phyloP scores from a whole-genome alignment of 2,888 invertebrate species.

The Trichogramma dendrolimi region DNA sequence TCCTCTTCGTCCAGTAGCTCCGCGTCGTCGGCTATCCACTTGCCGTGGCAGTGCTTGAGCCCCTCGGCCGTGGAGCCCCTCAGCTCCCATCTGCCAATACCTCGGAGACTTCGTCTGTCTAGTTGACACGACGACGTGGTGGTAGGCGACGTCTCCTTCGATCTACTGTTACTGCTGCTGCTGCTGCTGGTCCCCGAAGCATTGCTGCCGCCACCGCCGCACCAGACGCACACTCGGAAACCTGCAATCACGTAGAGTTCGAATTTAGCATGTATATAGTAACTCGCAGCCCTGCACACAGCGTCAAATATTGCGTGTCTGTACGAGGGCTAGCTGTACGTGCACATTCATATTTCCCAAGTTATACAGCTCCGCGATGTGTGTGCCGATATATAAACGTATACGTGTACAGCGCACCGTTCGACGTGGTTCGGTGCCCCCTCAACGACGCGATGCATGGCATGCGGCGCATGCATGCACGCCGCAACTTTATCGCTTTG shows the following conservation, averaged over 20 bases:
- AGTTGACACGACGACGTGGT: constrained; percentile 1
- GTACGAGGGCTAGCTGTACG: too few relatives aligned
- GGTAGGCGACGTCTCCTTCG: neutral
- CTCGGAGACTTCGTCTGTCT: constrained; percentile 11
- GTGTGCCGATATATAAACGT: too few relatives aligned
- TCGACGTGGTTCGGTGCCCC: too few relatives aligned
- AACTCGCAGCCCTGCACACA: neutral
- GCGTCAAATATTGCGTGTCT: too few relatives aligned
- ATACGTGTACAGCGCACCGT: too few relatives aligned
- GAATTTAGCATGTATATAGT: neutral
- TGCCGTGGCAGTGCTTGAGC: constrained; percentile 25
- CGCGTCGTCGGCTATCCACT: constrained; percentile 18
- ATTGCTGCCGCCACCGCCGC: neutral
- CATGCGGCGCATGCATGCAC: too few relatives aligned
- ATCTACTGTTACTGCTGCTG: neutral
- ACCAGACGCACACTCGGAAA: constrained; percentile 24
- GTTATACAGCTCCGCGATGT: too few relatives aligned
- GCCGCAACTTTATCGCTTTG: too few relatives aligned
- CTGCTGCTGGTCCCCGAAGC: too few relatives aligned
- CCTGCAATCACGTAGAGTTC: constrained; percentile 11
- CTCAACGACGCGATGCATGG: too few relatives aligned
- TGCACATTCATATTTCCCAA: too few relatives aligned
- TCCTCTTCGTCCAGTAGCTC: constrained; percentile 1
- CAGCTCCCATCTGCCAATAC: constrained; percentile 27
- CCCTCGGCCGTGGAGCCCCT: neutral